Evolutionary conservation across 1,140 invertebrate genomes (phyloP), one percentile per base, ranked within the genome.

Genomic region (Orius insidiosus): DNA sequence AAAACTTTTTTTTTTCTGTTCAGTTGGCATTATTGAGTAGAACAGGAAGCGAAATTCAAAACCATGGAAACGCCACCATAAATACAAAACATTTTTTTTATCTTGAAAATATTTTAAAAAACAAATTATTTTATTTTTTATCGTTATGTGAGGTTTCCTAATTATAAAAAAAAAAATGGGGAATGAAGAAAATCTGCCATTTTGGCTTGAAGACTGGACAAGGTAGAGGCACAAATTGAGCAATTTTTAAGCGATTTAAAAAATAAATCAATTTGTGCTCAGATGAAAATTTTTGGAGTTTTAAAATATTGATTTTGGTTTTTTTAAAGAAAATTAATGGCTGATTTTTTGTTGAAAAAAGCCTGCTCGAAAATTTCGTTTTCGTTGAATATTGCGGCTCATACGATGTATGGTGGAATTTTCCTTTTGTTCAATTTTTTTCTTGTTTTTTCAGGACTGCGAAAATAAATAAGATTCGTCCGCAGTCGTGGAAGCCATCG

Each of bases 161-260:
- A n/a, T n/a, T n/a, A 24, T 7, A 24, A 7, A 24, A 7, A 24
- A 24, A 24, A 24, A 24, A 4, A 24, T 24, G 24, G 24, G 24
- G 24, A 24, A 24, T 24, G 24, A 24, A 24, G 24, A 52, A 43
- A 45, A 51, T 5, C 48, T 55, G 42, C 54, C 54, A 16, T 49
- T 50, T 36, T 55, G 54, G 54, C 46, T 55, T 10, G 51, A 54
- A 49, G 54, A 55, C 24, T 32, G 53, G 49, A 54, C 50, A 8
- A 54, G 48, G 53, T 54, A 31, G 50, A 24, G 47, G 37, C 10
- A 36, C 5, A 18, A 18, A 4, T n/a, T 15, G n/a, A 41, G 14
- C 18, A 41, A 10, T 16, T 41, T 14, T 41, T 14, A 10, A 5
- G 2, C 18, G 6, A 19, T 6, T 11, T 6, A 15, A 19, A 16